Evolutionary conservation across 2,888 invertebrate species (phyloP).

Genomic region (Drosophila silvestris): DNA sequence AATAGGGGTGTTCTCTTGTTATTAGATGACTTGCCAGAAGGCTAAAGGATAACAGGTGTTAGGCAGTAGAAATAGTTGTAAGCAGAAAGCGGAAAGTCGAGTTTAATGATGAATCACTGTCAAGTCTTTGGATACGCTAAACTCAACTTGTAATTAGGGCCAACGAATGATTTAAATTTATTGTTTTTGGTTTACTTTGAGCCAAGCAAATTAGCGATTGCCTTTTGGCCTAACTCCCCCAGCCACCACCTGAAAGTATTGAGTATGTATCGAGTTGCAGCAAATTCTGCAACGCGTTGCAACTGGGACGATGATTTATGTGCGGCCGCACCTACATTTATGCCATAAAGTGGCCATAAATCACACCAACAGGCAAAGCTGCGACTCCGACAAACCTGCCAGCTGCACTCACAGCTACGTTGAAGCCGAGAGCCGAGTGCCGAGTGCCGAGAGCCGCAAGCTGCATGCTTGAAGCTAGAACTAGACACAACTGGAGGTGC

Average conservation of each 20-base stretch:
- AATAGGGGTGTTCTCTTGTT: slow-evolving; percentile 32
- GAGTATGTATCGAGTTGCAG: slow-evolving; percentile 43
- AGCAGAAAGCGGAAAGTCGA: slow-evolving; percentile 23
- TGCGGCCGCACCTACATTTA: slow-evolving; percentile 78
- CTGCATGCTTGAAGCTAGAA: slow-evolving; percentile 6
- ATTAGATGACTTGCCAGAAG: slow-evolving; percentile 51
- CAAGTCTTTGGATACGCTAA: slow-evolving; percentile 3
- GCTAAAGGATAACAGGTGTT: slow-evolving; percentile 58
- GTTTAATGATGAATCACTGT: slow-evolving; percentile 42
- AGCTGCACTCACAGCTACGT: slow-evolving; percentile 42
- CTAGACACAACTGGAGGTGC: slow-evolving; percentile 7
- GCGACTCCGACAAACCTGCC: slow-evolving; percentile 51
- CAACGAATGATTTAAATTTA: slow-evolving; percentile 12
- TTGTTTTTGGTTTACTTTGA: slow-evolving; percentile 2
- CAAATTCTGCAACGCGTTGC: slow-evolving; percentile 63
- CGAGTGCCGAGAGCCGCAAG: slow-evolving; percentile 13
- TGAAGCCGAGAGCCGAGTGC: slow-evolving; percentile 10
- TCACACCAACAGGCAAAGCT: slow-evolving; percentile 74
- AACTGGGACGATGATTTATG: slow-evolving; percentile 75
- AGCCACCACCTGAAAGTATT: slow-evolving; percentile 6
- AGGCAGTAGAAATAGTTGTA: slow-evolving; percentile 6
- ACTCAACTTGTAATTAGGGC: slow-evolving; percentile 12
- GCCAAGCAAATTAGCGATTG: slow-evolving; percentile 33
- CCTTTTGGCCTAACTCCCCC: slow-evolving; percentile 4
- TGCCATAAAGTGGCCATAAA: slow-evolving; percentile 76